Evolutionary conservation across 2,113 vertebrate genomes (phyloP), one percentile per base, ranked within the genome.

Genomic region (Morone chrysops): DNA sequence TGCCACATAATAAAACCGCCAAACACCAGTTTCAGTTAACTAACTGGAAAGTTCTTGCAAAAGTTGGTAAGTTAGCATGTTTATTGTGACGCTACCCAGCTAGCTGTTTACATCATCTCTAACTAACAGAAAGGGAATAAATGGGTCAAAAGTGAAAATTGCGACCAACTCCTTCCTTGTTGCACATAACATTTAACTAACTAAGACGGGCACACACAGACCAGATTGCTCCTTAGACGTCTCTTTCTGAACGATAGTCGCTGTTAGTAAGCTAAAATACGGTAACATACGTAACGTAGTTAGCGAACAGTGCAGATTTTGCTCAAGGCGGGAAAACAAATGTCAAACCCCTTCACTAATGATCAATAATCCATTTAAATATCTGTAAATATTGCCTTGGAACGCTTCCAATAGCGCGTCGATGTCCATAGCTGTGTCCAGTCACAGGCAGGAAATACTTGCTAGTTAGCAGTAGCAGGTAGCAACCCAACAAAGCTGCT

Each of bases 371-470:
- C 47, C 4, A 11, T 68, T 80, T 31, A 3, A 8, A 83, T 74
- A 77, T 77, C 5, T 80, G 68, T 69, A 50, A 92, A 80, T 7
- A 83, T 81, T 95, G 95, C 97, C 97, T 97, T 96, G 96, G 90
- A 97, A 95, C 78, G 96, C 96, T 92, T 97, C 96, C 92, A 96
- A 91, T 83, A 98, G 93, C 88, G 96, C 93, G 93, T 97, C 96
- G 95, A 96, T 90, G 87, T 98, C 97, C 97, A 97, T 98, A 90
- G 91, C 95, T 93, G 92, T 92, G 87, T 89, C 81, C 90, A 78
- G 82, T 86, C 80, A 87, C 81, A 87, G 76, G 87, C 88, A 92
- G 92, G 86, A 92, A 93, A 92, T 79, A 90, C 87, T 94, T 71
- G 92, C 91, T 90, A 82, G 94, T 92, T 93, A 95, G 88, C 92